phyloP scores from a whole-genome alignment of 2,888 invertebrate species.

The Artemia sinica region DNA sequence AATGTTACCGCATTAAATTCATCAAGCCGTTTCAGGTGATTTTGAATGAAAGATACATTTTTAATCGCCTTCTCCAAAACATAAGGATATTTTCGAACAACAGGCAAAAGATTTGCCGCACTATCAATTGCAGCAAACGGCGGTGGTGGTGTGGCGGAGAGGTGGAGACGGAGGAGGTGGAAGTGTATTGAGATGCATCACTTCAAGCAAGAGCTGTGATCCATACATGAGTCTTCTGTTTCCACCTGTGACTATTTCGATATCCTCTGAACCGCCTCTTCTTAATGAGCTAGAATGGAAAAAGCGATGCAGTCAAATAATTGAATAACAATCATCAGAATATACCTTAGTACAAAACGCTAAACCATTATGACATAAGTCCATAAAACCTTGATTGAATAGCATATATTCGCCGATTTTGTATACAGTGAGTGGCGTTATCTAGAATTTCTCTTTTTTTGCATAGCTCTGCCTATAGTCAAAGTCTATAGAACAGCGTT shows the following conservation, averaged over 20 bases:
- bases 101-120: conserved; percentile 15
- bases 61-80: conserved; percentile 83
- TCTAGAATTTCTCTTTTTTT: no score
- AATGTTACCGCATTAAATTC: conserved; percentile 70
- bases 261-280: conserved; percentile 3
- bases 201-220: conserved; percentile 21
- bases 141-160: conserved; percentile 19
- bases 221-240: conserved; percentile 18
- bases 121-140: conserved; percentile 13
- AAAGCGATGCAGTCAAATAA: no score
- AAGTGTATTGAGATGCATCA: conserved; percentile 21
- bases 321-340: no score
- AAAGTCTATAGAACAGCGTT: no score
- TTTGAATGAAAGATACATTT: conserved; percentile 87
- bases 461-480: no score
- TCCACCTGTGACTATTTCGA: conserved; percentile 18
- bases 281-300: background rate
- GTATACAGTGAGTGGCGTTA: no score
- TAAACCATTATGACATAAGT: no score
- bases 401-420: no score
- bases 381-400: no score
- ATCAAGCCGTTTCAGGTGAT: conserved; percentile 82
- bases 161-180: conserved; percentile 20
- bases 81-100: conserved; percentile 48
- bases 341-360: no score